phyloP scores from a whole-genome alignment of 2,113 vertebrate genomes.

The Capreolus pygargus region DNA sequence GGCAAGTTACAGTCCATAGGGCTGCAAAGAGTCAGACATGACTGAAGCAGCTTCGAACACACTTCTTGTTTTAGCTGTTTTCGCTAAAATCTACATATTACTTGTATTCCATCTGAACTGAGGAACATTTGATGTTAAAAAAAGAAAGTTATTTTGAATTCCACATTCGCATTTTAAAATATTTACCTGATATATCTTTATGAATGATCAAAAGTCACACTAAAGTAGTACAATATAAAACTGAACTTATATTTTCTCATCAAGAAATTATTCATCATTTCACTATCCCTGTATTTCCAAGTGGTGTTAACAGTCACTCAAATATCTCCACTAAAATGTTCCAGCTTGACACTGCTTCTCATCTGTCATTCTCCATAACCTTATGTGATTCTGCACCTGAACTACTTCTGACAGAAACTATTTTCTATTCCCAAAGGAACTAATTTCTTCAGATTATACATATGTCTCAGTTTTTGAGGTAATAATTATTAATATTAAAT shows the following conservation, averaged over 20 bases:
- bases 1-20: background rate
- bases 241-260: background rate
- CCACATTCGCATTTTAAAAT: background rate
- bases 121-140: background rate
- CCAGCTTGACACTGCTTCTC: background rate
- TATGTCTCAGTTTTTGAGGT: background rate
- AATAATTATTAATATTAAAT: background rate
- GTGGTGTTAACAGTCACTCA: background rate
- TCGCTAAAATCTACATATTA: background rate
- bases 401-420: background rate
- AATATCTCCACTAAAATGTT: background rate
- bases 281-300: background rate
- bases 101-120: background rate
- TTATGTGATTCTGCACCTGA: background rate
- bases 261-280: background rate
- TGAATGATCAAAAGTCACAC: background rate
- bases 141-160: background rate
- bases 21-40: background rate
- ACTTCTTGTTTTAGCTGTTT: background rate
- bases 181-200: background rate
- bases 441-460: background rate
- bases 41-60: background rate
- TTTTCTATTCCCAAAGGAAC: background rate
- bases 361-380: background rate
- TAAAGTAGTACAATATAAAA: background rate